Evolutionary conservation across 2,113 vertebrate genomes (phyloP).

Genomic region (Melanotaenia duboulayi): DNA sequence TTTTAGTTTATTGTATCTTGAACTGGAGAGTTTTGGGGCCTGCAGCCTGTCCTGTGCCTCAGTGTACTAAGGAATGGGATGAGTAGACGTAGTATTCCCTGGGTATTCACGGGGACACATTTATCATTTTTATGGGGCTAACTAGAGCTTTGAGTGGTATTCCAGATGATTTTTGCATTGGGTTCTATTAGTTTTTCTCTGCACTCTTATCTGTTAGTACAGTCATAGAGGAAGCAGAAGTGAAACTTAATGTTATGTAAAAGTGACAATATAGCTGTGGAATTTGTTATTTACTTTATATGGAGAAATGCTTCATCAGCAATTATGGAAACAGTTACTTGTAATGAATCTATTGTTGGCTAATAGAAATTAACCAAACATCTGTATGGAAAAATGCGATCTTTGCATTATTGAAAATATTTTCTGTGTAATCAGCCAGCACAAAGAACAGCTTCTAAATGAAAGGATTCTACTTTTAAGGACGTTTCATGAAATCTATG

Average conservation of each 20-base stretch:
- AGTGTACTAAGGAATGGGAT: conserved; percentile 48
- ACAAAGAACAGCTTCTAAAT: background rate
- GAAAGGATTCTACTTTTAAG: background rate
- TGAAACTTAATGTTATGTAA: background rate
- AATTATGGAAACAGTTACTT: background rate
- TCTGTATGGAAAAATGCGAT: too few species aligned
- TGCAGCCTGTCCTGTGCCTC: conserved; percentile 44
- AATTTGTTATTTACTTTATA: background rate
- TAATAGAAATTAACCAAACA: too few species aligned
- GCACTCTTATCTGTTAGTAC: conserved; percentile 10
- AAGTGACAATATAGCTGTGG: background rate
- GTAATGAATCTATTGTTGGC: too few species aligned
- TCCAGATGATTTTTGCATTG: conserved; percentile 72
- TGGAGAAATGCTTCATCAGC: background rate
- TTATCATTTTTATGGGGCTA: conserved; percentile 74
- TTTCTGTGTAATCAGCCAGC: too few species aligned
- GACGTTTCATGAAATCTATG: background rate
- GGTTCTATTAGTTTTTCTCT: conserved; percentile 20
- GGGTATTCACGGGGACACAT: conserved; percentile 68
- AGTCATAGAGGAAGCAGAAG: background rate
- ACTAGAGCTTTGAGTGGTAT: conserved; percentile 59
- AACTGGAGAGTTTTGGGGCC: conserved; percentile 45
- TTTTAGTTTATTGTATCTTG: conserved; percentile 34
- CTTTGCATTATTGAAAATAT: too few species aligned
- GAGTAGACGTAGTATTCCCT: conserved; percentile 60